phyloP scores from a whole-genome alignment of 2,113 vertebrate genomes.

The Austrofundulus limnaeus region DNA sequence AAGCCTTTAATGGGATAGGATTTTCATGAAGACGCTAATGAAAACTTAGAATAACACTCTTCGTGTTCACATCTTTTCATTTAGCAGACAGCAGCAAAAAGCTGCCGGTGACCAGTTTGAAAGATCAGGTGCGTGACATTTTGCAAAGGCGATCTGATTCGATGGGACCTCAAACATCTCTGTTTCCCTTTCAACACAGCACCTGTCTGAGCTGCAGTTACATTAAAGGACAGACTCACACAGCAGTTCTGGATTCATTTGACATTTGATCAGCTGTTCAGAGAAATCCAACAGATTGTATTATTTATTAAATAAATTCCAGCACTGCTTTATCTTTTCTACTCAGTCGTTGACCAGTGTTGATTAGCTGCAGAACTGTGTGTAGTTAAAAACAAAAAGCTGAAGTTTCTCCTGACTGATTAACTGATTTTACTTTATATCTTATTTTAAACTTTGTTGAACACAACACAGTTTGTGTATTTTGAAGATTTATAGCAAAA shows the following conservation, averaged over 20 bases:
- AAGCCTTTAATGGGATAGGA: too few species aligned
- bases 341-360: background rate
- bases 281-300: background rate
- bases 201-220: background rate
- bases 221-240: background rate
- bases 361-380: background rate
- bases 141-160: background rate
- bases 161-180: background rate
- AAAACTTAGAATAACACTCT: too few species aligned
- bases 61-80: too few species aligned
- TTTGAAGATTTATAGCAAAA: background rate
- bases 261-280: slow-evolving; percentile 3
- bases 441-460: background rate
- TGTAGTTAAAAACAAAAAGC: background rate
- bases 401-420: background rate
- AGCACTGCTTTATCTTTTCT: background rate
- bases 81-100: background rate
- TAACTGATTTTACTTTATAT: background rate
- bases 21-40: too few species aligned
- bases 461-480: background rate
- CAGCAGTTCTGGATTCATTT: background rate
- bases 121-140: background rate
- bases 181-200: background rate
- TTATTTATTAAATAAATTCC: background rate
- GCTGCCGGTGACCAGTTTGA: background rate